Evolutionary conservation across 2,888 invertebrate genomes (phyloP).

Genomic region (Ashinkailepas kermadecensis): DNA sequence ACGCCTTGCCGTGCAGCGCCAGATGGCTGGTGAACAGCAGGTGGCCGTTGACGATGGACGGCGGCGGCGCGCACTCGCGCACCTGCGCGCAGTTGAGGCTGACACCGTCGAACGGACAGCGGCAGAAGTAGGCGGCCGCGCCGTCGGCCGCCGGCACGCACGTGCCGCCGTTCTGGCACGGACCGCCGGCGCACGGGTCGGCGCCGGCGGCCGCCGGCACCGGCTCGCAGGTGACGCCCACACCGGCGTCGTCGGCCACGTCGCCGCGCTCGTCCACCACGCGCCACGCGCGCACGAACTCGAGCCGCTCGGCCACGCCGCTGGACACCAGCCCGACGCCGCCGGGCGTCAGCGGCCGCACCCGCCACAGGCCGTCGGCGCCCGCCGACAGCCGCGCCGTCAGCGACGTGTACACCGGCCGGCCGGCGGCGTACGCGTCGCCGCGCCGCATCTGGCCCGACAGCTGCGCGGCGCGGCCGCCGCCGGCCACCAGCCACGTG

Average conservation of each 20-base stretch:
- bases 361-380: not conserved
- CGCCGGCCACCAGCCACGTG: not conserved
- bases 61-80: not conserved
- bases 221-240: not conserved
- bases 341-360: not conserved
- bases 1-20: not conserved
- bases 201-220: not conserved
- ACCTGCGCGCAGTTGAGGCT: not conserved
- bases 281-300: not conserved
- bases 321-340: not conserved
- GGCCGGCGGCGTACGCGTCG: not conserved
- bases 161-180: constrained; percentile 3
- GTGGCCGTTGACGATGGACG: not conserved
- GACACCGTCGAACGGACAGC: not conserved
- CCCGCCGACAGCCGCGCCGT: not conserved
- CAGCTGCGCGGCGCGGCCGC: no score
- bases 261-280: no score
- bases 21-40: constrained; percentile 6
- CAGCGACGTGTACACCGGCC: not conserved
- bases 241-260: not conserved
- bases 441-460: no score
- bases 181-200: not conserved
- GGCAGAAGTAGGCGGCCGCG: not conserved
- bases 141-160: not conserved
- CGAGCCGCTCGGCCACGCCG: not conserved